These are phyloP conservation scores for Dicyrtomina minuta DNA, from an alignment of 2,888 invertebrate genomes.

Conservation along the genomic window DNA sequence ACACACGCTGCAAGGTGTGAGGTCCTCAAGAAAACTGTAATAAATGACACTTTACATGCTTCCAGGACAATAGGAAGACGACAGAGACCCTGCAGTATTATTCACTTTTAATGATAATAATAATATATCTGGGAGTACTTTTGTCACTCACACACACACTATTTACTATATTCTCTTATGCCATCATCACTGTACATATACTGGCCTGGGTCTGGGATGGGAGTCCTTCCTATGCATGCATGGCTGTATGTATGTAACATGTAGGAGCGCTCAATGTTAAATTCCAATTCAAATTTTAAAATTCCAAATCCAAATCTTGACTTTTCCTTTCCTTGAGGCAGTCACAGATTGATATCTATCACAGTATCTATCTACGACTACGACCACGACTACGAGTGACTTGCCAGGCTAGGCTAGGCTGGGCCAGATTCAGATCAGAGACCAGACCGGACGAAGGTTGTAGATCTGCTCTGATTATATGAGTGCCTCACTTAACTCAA, in stretches of 20 bases:
- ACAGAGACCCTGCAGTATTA: too few relatives aligned
- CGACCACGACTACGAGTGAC: too few relatives aligned
- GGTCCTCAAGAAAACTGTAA: conserved; percentile 23
- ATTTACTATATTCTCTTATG: too few relatives aligned
- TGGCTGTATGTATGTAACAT: too few relatives aligned
- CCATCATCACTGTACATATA: background rate
- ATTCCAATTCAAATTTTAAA: background rate
- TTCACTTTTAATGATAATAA: background rate
- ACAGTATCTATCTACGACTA: too few relatives aligned
- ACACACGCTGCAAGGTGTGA: conserved; percentile 18
- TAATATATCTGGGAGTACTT: background rate
- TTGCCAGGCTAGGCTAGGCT: background rate
- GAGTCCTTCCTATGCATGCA: too few relatives aligned
- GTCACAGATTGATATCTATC: background rate
- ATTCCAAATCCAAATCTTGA: conserved; percentile 1
- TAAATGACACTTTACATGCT: conserved; percentile 31
- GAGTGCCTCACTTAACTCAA: too few relatives aligned
- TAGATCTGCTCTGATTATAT: too few relatives aligned
- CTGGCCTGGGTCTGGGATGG: background rate
- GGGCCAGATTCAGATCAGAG: too few relatives aligned
- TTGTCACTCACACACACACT: background rate
- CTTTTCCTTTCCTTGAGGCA: background rate
- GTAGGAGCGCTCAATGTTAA: too few relatives aligned
- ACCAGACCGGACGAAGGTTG: too few relatives aligned
- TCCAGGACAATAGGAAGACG: conserved; percentile 19